Conservation (phyloP, 2,888 invertebrate species). For the Drosophila flavopinicola region DNA sequence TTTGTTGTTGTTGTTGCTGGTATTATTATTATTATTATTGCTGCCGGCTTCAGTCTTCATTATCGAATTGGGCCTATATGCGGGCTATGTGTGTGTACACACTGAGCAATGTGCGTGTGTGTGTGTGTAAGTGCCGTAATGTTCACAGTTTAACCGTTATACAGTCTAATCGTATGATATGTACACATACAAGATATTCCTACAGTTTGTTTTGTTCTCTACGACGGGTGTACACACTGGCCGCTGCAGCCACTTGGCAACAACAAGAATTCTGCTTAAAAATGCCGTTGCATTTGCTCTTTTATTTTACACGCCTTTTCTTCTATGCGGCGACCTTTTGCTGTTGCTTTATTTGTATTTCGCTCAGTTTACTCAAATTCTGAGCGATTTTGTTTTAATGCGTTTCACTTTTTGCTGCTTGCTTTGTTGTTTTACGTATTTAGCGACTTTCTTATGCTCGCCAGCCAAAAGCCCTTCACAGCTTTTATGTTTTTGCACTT, state of each 20-base stretch:
- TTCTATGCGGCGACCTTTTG: slow-evolving; percentile 26
- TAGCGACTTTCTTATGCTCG: slow-evolving; percentile 7
- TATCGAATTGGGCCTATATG: slow-evolving; percentile 51
- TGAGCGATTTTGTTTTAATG: slow-evolving; percentile 26
- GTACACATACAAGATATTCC: slow-evolving; percentile 15
- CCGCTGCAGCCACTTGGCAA: slow-evolving; percentile 1
- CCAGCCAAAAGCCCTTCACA: slow-evolving; percentile 25
- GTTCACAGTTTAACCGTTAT: slow-evolving; percentile 25
- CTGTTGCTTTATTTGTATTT: slow-evolving; percentile 19
- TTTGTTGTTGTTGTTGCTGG: slow-evolving; percentile 65
- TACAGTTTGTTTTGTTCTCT: neutral
- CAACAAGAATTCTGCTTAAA: slow-evolving; percentile 24
- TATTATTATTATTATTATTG: slow-evolving; percentile 58
- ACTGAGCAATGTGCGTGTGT: slow-evolving; percentile 11
- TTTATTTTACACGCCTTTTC: too few species aligned
- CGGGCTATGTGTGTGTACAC: slow-evolving; percentile 23
- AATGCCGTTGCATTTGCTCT: slow-evolving; percentile 35
- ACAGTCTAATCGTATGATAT: slow-evolving; percentile 40
- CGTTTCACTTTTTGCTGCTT: slow-evolving; percentile 59
- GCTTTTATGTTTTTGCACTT: slow-evolving; percentile 48
- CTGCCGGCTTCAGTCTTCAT: slow-evolving; percentile 82
- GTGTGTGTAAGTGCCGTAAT: slow-evolving; percentile 31
- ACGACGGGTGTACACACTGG: slow-evolving; percentile 28
- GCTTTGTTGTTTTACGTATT: slow-evolving; percentile 22
- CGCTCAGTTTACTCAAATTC: slow-evolving; percentile 23